These are phyloP conservation scores for Trichopria drosophilae DNA, from an alignment of 2,888 invertebrate species.

Conservation along the genomic window DNA sequence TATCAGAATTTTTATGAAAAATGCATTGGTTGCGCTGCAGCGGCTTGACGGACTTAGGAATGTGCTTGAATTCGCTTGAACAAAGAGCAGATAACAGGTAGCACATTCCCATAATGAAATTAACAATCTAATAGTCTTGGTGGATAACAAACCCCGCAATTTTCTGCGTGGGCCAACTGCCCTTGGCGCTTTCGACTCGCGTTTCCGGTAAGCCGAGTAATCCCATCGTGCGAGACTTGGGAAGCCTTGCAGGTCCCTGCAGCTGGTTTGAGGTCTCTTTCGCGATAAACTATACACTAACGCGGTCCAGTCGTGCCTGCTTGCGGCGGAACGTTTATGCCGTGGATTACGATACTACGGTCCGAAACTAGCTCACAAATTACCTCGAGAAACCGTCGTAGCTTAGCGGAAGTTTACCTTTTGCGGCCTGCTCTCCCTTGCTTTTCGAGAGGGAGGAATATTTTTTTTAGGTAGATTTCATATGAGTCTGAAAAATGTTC, in stretches of 20 bases:
- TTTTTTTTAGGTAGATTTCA: neutral
- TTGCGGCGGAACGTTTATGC: slow-evolving; percentile 50
- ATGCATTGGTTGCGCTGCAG: too few relatives aligned
- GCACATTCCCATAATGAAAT: too few relatives aligned
- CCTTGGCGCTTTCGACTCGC: slow-evolving; percentile 47
- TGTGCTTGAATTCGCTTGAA: too few relatives aligned
- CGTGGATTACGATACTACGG: slow-evolving; percentile 53
- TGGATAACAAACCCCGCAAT: slow-evolving; percentile 8
- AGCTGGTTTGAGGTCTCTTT: slow-evolving; percentile 32
- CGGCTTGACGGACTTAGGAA: too few relatives aligned
- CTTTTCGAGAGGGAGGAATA: slow-evolving; percentile 29
- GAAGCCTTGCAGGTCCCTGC: slow-evolving; percentile 19
- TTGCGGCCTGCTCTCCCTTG: slow-evolving; percentile 33
- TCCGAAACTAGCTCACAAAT: slow-evolving; percentile 54
- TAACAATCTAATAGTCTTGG: too few relatives aligned
- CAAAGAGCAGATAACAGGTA: too few relatives aligned
- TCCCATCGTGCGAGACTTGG: slow-evolving; percentile 53
- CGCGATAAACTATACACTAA: slow-evolving; percentile 28
- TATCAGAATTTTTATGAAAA: too few relatives aligned
- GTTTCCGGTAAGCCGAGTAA: slow-evolving; percentile 51
- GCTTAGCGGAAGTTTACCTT: slow-evolving; percentile 50
- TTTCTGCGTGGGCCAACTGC: slow-evolving; percentile 31
- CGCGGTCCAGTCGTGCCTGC: too few relatives aligned
- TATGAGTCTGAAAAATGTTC: too few relatives aligned
- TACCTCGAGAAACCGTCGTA: slow-evolving; percentile 54